A percentile compares a stretch with the other conserved stretches of the same genome.
Evolutionary conservation across 2,797 vertebrate genomes (phyloP).

Genomic region (Sebastes ruberrimus): DNA sequence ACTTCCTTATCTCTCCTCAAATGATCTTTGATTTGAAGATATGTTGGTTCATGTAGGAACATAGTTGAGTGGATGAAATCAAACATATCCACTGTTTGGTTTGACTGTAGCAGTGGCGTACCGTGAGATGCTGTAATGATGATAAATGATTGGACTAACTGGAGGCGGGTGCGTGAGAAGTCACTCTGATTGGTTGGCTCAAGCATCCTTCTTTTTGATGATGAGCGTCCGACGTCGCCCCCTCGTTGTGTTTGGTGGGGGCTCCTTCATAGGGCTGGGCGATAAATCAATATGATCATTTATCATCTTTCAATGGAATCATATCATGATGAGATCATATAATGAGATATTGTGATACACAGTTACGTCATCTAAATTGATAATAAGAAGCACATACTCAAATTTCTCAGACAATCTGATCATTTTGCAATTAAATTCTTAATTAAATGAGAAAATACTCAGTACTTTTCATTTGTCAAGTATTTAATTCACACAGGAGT

Average conservation of each 20-base stretch:
- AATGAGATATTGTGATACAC: too few species aligned
- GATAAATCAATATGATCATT: too few species aligned
- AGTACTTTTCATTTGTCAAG: too few species aligned
- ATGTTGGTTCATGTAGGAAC: neutral
- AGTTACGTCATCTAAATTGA: too few species aligned
- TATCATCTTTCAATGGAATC: too few species aligned
- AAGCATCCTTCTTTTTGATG: slow-evolving; percentile 80
- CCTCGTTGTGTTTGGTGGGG: slow-evolving; percentile 78
- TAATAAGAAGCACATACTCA: rapidly evolving
- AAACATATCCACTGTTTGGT: neutral
- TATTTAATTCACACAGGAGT: too few species aligned
- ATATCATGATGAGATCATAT: too few species aligned
- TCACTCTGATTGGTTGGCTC: slow-evolving; percentile 30
- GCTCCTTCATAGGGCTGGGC: slow-evolving; percentile 66
- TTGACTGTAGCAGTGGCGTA: neutral
- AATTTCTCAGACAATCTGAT: too few species aligned
- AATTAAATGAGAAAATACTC: too few species aligned
- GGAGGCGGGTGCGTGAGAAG: neutral
- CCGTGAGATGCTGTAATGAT: neutral
- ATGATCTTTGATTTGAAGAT: slow-evolving; percentile 1
- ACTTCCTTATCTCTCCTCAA: neutral
- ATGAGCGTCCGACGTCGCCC: slow-evolving; percentile 84
- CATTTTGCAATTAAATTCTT: too few species aligned
- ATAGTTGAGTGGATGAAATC: neutral
- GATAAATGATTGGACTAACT: neutral